These are phyloP conservation scores for Drosophila multiciliata DNA, from an alignment of 2,888 invertebrate genomes.

Conservation along the genomic window DNA sequence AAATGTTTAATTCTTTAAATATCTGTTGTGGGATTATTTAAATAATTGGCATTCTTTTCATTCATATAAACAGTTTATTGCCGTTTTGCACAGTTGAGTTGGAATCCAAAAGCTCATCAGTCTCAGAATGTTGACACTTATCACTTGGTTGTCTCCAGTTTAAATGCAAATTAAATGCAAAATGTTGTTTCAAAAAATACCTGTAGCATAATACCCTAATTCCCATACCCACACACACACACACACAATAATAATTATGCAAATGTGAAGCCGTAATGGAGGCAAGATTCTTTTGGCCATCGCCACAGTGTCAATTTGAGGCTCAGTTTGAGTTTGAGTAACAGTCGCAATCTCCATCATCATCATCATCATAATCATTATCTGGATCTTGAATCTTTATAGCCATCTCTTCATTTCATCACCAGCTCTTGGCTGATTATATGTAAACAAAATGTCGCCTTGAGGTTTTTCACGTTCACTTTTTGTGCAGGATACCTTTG, in stretches of 20 bases:
- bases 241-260: slow-evolving; percentile 72
- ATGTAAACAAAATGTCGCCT: slow-evolving; percentile 76
- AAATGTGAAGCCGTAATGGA: slow-evolving; percentile 72
- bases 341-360: slow-evolving; percentile 15
- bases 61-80: slow-evolving; percentile 11
- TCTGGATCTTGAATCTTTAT: neutral
- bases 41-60: neutral
- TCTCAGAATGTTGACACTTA: slow-evolving; percentile 44
- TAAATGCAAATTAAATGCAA: slow-evolving; percentile 73
- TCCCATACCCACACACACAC: slow-evolving; percentile 16
- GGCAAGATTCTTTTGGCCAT: slow-evolving; percentile 68
- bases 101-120: slow-evolving; percentile 11
- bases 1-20: neutral
- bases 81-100: neutral
- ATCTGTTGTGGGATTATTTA: neutral
- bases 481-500: slow-evolving; percentile 44
- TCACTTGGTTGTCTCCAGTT: slow-evolving; percentile 58
- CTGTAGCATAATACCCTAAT: slow-evolving; percentile 21
- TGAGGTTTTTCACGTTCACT: slow-evolving; percentile 50
- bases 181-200: slow-evolving; percentile 60
- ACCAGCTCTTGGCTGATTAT: slow-evolving; percentile 60
- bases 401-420: slow-evolving; percentile 1
- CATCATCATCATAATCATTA: neutral
- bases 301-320: slow-evolving; percentile 14
- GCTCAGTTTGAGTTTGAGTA: neutral